Base-by-base conservation (phyloP, 2,888 invertebrate species). In the Panopea generosa region DNA sequence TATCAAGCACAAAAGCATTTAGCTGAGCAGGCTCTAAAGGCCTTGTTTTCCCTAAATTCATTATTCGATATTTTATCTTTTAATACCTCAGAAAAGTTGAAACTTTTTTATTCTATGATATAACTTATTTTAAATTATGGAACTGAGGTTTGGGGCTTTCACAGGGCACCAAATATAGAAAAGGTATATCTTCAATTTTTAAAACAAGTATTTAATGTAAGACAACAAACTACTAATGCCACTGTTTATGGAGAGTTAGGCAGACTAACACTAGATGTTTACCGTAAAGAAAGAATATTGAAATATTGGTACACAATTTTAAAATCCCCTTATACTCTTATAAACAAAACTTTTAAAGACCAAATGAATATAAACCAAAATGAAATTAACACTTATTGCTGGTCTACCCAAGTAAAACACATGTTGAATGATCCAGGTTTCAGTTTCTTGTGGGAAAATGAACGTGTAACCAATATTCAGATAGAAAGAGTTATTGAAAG, bases 21-120 rank as follows among this genome's bases (percentile, higher is more conserved):
- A 20, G 18, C 38, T 20, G 9, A 59, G 1, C 63, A 71, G 50
- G 65, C 27, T 29, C 4, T 26, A 11, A 65, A 26, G 26, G 71
- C 71, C 2, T 16, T 65, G n/a, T 71, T 27, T 63, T 11, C 53
- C 29, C 38, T 62, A 1, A 50, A 62, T 38, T 16, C 33, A 4
- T n/a, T 50, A 38, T 62, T 50, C 52, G 50, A 33, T 33, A 20
- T 16, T n/a, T 29, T 52, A 22, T 24, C 38, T 20, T 24, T 52
- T 9, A 29, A 4, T 1, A n/a, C 20, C 38, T 11, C 9, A 33
- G 62, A 52, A 24, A 52, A 50, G 24, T 3, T 62, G 14, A 29
- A 52, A 16, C 22, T 62, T 20, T 62, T 50, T 62, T 27, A 49
- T 61, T 1, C 4, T 26, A 61, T 50, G 50, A 50, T 61, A 27